Percentiles rank a stretch among this genome's conserved stretches.
Conservation (phyloP, 1,140 invertebrate genomes). For the Drosophila kohkoa region DNA sequence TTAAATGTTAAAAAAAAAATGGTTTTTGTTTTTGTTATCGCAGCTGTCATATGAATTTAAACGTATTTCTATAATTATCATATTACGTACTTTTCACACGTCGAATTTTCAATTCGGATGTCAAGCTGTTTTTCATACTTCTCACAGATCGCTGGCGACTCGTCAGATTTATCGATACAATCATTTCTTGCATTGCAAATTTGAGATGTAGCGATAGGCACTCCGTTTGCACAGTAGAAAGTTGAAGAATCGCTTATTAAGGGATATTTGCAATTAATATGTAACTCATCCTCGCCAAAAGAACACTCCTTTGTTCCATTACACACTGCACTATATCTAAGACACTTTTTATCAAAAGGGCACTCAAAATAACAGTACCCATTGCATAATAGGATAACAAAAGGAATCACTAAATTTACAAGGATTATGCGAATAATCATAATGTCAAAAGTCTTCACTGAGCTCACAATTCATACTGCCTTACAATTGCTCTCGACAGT, state of each 20-base stretch:
- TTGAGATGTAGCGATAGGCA: accelerated
- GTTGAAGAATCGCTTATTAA: too few relatives aligned
- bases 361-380: background rate
- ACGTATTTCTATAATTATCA: background rate
- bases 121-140: too few relatives aligned
- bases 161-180: constrained; percentile 35
- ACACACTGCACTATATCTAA: background rate
- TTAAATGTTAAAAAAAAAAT: too few relatives aligned
- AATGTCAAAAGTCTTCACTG: background rate
- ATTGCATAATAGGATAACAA: background rate
- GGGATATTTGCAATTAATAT: constrained; percentile 9
- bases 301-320: background rate
- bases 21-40: too few relatives aligned
- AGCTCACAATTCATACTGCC: constrained; percentile 1
- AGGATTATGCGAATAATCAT: background rate
- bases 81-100: background rate
- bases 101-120: background rate
- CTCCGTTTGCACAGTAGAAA: constrained; percentile 29
- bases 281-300: background rate
- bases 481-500: background rate
- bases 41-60: too few relatives aligned
- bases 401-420: background rate
- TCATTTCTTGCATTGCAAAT: background rate
- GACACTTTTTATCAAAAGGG: background rate
- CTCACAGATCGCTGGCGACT: background rate